phyloP scores from a whole-genome alignment of 1,140 invertebrate species.

The Drosophila virilis region DNA sequence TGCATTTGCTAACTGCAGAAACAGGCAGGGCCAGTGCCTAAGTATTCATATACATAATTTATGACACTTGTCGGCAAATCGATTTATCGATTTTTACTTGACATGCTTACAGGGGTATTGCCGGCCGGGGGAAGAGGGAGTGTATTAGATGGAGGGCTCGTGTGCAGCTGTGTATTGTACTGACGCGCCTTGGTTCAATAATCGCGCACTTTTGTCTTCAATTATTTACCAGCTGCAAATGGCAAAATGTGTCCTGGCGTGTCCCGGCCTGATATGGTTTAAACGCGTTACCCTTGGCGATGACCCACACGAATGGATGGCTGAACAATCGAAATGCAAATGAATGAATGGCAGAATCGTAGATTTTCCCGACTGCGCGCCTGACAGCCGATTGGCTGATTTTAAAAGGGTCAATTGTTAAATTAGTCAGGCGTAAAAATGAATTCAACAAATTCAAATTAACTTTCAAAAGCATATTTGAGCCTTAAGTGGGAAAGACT shows the following conservation, averaged over 20 bases:
- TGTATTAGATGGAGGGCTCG: too few relatives aligned
- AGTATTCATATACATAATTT: constrained; percentile 24
- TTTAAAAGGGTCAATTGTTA: not conserved
- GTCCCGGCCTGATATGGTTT: constrained; percentile 23
- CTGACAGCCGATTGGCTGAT: constrained; percentile 5
- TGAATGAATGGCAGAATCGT: not conserved
- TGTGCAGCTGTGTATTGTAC: not conserved
- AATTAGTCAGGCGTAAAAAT: not conserved
- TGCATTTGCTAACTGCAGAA: constrained; percentile 59
- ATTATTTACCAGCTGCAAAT: constrained; percentile 41
- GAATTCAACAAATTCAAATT: not conserved
- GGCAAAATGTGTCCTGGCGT: constrained; percentile 18
- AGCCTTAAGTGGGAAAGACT: not conserved
- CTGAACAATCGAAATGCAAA: constrained; percentile 8
- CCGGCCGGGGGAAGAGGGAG: too few relatives aligned
- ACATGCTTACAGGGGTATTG: constrained; percentile 30
- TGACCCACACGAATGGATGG: constrained; percentile 2
- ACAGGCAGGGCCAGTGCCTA: constrained; percentile 2
- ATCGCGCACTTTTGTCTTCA: constrained; percentile 29
- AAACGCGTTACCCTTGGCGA: constrained; percentile 23
- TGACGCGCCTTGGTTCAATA: constrained; percentile 30
- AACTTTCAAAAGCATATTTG: not conserved
- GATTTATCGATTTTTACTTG: constrained; percentile 70
- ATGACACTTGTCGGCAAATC: constrained; percentile 41
- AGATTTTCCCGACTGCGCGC: not conserved